Percentiles rank a stretch among this genome's conserved stretches.
Evolutionary conservation across 2,113 vertebrate genomes (phyloP).

Genomic region (Gasterosteus nipponicus): DNA sequence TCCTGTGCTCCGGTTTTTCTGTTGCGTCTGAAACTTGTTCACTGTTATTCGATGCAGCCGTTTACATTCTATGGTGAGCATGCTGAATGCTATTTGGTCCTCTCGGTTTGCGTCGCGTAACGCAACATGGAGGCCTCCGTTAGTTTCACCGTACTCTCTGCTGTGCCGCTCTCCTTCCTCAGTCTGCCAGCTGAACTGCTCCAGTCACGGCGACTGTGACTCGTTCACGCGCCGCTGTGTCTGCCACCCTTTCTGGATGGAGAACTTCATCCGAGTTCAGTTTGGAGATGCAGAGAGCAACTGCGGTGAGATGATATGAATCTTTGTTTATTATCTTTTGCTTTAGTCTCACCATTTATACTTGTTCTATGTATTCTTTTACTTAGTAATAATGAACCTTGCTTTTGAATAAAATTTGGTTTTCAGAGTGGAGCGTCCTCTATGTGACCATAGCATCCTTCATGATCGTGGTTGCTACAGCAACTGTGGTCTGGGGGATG

Average conservation of each 20-base stretch:
- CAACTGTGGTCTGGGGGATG: slow-evolving; percentile 88
- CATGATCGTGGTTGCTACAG: slow-evolving; percentile 90
- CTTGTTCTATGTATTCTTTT: not conserved
- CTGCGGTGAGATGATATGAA: slow-evolving; percentile 84
- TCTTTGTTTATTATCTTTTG: not conserved
- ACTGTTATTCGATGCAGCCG: not conserved
- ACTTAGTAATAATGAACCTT: not conserved
- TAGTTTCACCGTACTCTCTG: slow-evolving; percentile 5
- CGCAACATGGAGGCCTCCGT: not conserved
- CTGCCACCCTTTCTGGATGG: slow-evolving; percentile 99
- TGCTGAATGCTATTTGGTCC: not conserved
- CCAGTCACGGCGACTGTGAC: slow-evolving; percentile 92
- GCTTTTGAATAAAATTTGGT: slow-evolving; percentile 18
- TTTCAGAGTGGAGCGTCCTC: slow-evolving; percentile 97
- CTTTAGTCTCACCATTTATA: not conserved
- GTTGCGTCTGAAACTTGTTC: not conserved
- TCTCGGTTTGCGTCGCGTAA: not conserved
- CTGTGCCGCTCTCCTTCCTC: slow-evolving; percentile 39
- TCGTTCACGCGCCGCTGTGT: slow-evolving; percentile 92
- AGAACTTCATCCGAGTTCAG: slow-evolving; percentile 92
- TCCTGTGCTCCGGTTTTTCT: not conserved
- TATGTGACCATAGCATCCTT: slow-evolving; percentile 96
- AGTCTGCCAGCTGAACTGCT: slow-evolving; percentile 98
- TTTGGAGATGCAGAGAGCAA: slow-evolving; percentile 93
- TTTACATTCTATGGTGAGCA: not conserved